Base-by-base conservation (phyloP, 2,113 vertebrate genomes). In the Misgurnus mizolepis region DNA sequence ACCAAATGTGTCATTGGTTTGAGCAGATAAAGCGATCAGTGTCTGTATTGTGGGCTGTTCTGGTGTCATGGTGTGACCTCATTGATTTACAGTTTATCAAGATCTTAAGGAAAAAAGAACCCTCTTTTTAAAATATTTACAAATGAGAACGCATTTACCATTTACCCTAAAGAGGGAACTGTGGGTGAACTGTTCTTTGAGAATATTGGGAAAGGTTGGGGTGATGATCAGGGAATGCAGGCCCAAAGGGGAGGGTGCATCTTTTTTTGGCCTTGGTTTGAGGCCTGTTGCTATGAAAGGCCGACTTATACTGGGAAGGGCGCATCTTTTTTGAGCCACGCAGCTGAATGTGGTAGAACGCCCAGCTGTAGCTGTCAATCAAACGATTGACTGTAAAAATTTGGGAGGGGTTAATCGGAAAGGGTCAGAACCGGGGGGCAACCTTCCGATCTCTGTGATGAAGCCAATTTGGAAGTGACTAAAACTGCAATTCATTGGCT, bases 211-310 rank as follows among this genome's bases (percentile, higher is more conserved):
- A 34, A 22, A 47, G 71, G 53, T 66, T 18, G 9, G 69, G 56
- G 53, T 61, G 56, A 61, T 47, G 71, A 74, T 15, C 69, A 67
- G 74, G 79, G 67, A 65, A 64, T 76, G 65, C 55, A 34, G 64
- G 71, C 50, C 71, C 62, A 47, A 34, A 47, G 53, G 12, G 53
- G 64, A 61, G 27, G 34, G 72, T 64, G 80, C 80, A 86, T 86
- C 91, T 93, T 94, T 93, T 93, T 93, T 93, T 91, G 91, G 88
- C 88, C 87, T 89, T 90, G 91, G 89, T 75, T 90, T 49, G 83
- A 88, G 87, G 91, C 91, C 90, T 93, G 92, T 94, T 93, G 92
- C 93, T 90, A 85, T 87, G 91, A 85, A 79, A 81, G 82, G 67
- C 3, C 39, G 27, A 34, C 17, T 41, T 39, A 80, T 81, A 84